Evolutionary conservation across 2,113 vertebrate genomes (phyloP).

Genomic region (Echinops telfairi): DNA sequence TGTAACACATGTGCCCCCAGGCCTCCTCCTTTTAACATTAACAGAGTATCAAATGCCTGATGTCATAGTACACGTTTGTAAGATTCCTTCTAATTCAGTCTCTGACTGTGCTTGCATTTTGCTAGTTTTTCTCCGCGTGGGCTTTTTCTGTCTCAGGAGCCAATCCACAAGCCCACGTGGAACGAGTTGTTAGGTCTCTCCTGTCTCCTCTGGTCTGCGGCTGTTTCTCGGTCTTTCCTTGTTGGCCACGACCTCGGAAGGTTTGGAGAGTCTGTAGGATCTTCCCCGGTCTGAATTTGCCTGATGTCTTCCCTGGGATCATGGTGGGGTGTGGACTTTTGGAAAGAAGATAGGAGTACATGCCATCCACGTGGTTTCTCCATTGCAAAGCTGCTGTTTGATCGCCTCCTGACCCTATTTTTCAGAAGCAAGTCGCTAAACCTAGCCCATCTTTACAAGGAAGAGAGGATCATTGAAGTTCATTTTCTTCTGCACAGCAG

Average conservation of each 20-base stretch:
- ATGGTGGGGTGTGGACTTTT: neutral
- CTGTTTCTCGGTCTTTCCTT: neutral
- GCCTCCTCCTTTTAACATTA: neutral
- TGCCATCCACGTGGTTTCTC: neutral
- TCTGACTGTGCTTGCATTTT: neutral
- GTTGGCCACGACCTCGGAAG: neutral
- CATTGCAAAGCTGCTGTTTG: rapidly evolving
- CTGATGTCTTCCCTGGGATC: neutral
- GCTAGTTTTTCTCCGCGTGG: neutral
- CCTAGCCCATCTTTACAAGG: too few species aligned
- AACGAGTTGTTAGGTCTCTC: too few species aligned
- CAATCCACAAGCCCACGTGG: neutral
- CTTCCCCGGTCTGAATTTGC: neutral
- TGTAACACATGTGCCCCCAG: neutral
- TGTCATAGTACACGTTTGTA: too few species aligned
- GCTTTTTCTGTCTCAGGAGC: neutral
- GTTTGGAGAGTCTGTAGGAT: too few species aligned
- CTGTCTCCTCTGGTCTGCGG: neutral
- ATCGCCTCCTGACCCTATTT: neutral
- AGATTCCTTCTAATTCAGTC: too few species aligned
- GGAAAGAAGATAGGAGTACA: rapidly evolving
- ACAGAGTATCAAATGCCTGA: neutral
- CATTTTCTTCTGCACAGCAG: rapidly evolving
- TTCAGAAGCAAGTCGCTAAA: too few species aligned
- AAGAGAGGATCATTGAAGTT: neutral